These are phyloP conservation scores for Galerucella nymphaeae DNA, from an alignment of 2,888 invertebrate genomes.

Conservation along the genomic window DNA sequence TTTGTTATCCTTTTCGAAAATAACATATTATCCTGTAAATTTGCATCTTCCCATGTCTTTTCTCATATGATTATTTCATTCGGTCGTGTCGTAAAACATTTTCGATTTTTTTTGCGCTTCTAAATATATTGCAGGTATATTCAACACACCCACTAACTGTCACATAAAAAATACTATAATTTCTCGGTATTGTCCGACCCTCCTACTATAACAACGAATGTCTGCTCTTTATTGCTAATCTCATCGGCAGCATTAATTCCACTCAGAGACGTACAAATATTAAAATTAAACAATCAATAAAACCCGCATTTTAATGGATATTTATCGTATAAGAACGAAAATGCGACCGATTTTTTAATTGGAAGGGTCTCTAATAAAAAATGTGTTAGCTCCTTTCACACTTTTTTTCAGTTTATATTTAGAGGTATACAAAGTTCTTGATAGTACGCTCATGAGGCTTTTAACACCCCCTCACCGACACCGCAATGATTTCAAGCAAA, in stretches of 20 bases:
- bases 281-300: not conserved
- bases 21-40: not conserved
- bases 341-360: too few species aligned
- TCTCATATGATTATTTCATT: conserved; percentile 14
- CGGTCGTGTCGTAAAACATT: conserved; percentile 16
- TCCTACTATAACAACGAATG: conserved; percentile 41
- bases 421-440: not conserved
- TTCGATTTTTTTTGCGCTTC: conserved; percentile 13
- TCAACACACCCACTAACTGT: conserved; percentile 28
- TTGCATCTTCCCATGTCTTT: not conserved
- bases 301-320: not conserved
- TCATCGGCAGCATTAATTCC: conserved; percentile 54
- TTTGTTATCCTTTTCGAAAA: too few species aligned
- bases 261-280: conserved; percentile 27
- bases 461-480: conserved; percentile 8
- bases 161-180: conserved; percentile 32
- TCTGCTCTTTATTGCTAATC: conserved; percentile 51
- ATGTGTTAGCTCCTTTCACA: too few species aligned
- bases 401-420: not conserved
- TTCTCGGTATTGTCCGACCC: conserved; percentile 36
- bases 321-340: not conserved
- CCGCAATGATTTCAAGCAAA: conserved; percentile 15
- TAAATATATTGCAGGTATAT: conserved; percentile 22
- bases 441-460: not conserved
- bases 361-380: too few species aligned